These are phyloP conservation scores for Trachelus tabidus DNA, from an alignment of 2,888 invertebrate genomes.

Conservation along the genomic window DNA sequence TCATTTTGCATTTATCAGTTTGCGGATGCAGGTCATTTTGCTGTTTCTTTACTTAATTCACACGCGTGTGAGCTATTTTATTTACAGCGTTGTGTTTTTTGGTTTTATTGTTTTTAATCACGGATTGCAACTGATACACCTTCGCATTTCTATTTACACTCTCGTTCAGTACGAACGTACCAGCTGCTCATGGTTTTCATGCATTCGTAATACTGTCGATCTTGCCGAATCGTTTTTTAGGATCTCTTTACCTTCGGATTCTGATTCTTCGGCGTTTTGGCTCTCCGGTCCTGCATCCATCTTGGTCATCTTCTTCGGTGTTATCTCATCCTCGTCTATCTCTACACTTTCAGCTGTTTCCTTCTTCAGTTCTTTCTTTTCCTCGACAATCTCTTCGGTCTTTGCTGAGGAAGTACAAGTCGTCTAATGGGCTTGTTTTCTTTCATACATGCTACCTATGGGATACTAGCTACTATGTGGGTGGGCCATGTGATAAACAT, in stretches of 20 bases:
- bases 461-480: background rate
- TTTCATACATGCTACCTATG: background rate
- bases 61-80: background rate
- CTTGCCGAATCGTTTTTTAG: slow-evolving; percentile 33
- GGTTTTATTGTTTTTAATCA: slow-evolving; percentile 41
- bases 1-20: background rate
- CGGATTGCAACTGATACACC: slow-evolving; percentile 26
- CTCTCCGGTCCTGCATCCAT: slow-evolving; percentile 42
- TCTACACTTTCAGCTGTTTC: slow-evolving; percentile 34
- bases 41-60: background rate
- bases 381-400: slow-evolving; percentile 56
- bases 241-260: slow-evolving; percentile 58
- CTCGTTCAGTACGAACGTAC: slow-evolving; percentile 21
- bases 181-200: slow-evolving; percentile 42
- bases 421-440: slow-evolving; percentile 1
- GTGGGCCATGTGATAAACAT: background rate
- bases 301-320: slow-evolving; percentile 65
- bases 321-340: slow-evolving; percentile 65
- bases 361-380: slow-evolving; percentile 41
- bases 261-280: slow-evolving; percentile 60
- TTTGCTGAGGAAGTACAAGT: slow-evolving; percentile 54
- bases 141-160: slow-evolving; percentile 9
- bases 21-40: background rate
- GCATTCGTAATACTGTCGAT: slow-evolving; percentile 13
- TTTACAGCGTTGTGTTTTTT: slow-evolving; percentile 8